phyloP scores from a whole-genome alignment of 92 coral and sea anemone species.

The Siderastrea siderea region DNA sequence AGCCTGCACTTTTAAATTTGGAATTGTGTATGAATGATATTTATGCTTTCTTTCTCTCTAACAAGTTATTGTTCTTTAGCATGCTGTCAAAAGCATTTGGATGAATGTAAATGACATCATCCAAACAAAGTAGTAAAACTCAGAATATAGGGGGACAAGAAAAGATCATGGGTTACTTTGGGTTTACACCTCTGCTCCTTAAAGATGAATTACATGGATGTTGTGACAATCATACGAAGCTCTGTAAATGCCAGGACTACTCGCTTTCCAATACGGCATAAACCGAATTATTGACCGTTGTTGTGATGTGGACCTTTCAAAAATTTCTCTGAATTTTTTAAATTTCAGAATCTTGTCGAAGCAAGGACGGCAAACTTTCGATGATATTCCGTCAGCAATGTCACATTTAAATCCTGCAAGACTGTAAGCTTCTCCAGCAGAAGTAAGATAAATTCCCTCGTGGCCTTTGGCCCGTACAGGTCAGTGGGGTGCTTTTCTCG shows the following conservation, averaged over 20 bases:
- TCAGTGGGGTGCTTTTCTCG: background rate
- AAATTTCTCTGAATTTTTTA: slow-evolving; percentile 12
- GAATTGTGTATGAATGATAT: too few species aligned
- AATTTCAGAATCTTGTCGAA: slow-evolving; percentile 36
- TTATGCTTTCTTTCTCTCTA: too few species aligned
- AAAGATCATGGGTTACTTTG: slow-evolving; percentile 68
- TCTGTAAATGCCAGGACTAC: slow-evolving; percentile 68
- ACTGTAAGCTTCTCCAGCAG: slow-evolving; percentile 32
- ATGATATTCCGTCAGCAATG: slow-evolving; percentile 21
- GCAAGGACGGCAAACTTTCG: slow-evolving; percentile 42
- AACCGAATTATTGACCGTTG: slow-evolving; percentile 29
- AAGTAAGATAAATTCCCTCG: slow-evolving; percentile 8
- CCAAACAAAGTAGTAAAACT: too few species aligned
- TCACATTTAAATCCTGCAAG: slow-evolving; percentile 20
- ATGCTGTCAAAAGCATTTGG: too few species aligned
- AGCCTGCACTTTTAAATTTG: too few species aligned
- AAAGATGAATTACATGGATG: slow-evolving; percentile 47
- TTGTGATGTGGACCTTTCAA: slow-evolving; percentile 12
- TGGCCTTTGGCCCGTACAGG: background rate
- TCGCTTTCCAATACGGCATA: slow-evolving; percentile 26
- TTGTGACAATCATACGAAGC: slow-evolving; percentile 59
- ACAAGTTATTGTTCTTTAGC: too few species aligned
- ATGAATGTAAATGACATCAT: too few species aligned
- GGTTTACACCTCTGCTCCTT: slow-evolving; percentile 27
- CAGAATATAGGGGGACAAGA: background rate